These are phyloP conservation scores for Homalodisca vitripennis DNA, from an alignment of 1,140 invertebrate species.

Conservation along the genomic window DNA sequence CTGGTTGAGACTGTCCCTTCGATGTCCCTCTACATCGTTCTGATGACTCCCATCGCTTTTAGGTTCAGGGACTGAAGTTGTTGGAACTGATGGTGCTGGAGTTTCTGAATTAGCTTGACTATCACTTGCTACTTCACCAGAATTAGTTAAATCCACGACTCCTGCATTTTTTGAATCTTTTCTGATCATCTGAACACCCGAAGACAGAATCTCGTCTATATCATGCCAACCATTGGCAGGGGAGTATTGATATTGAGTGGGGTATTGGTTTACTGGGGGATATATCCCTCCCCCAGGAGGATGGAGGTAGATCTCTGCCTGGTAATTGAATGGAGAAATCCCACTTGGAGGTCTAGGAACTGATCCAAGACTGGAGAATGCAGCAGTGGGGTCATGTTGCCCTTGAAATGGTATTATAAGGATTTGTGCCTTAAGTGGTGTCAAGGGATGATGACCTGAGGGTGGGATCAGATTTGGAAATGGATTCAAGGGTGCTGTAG, in stretches of 20 bases:
- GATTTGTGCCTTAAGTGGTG: not conserved
- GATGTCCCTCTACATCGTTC: too few relatives aligned
- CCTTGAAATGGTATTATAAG: conserved; percentile 3
- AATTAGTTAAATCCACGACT: too few relatives aligned
- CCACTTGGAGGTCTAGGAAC: not conserved
- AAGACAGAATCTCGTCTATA: not conserved
- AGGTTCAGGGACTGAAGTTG: too few relatives aligned
- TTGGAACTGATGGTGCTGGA: too few relatives aligned
- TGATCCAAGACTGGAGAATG: not conserved
- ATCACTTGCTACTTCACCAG: too few relatives aligned
- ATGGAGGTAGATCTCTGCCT: conserved; percentile 14
- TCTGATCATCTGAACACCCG: not conserved
- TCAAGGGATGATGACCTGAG: not conserved
- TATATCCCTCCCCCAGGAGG: not conserved
- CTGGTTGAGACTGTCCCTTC: too few relatives aligned
- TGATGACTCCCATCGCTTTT: too few relatives aligned
- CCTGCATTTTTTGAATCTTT: too few relatives aligned
- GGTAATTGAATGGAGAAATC: not conserved
- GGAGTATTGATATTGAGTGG: not conserved
- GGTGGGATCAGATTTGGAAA: not conserved
- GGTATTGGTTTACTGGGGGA: not conserved
- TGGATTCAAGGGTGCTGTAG: not conserved
- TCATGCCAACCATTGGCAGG: conserved; percentile 12
- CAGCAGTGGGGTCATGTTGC: not conserved
- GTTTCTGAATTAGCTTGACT: too few relatives aligned